Percentiles rank a stretch among this genome's conserved stretches.
phyloP scores from a whole-genome alignment of 1,140 invertebrate genomes.

The Drosophila seguyi region DNA sequence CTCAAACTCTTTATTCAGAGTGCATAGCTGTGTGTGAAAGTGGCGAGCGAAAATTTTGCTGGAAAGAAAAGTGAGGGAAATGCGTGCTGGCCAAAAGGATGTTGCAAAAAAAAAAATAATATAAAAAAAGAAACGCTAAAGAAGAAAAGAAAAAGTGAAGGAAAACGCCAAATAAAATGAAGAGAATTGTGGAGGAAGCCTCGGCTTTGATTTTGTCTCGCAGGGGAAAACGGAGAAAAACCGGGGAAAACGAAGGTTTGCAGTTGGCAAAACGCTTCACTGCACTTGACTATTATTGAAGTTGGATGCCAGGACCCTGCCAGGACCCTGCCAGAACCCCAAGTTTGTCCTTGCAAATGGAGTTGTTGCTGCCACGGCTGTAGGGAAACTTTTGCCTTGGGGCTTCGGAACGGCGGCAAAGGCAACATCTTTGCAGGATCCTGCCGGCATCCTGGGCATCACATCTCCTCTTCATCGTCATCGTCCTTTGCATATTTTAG shows the following conservation, averaged over 20 bases:
- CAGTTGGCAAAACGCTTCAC: conserved; percentile 77
- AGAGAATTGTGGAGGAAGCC: conserved; percentile 24
- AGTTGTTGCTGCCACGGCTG: conserved; percentile 37
- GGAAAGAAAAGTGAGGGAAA: conserved; percentile 26
- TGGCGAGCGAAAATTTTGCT: conserved; percentile 50
- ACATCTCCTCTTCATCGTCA: conserved; percentile 25
- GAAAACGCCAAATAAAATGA: conserved; percentile 77
- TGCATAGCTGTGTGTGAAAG: conserved; percentile 33
- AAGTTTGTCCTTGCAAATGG: conserved; percentile 69
- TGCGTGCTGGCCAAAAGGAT: conserved; percentile 74
- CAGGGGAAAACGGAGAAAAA: not conserved
- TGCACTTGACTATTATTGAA: conserved; percentile 83
- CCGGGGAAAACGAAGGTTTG: conserved; percentile 27
- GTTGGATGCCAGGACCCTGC: conserved; percentile 49
- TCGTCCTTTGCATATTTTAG: conserved; percentile 79
- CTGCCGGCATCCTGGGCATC: conserved; percentile 42
- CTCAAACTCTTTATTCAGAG: not conserved
- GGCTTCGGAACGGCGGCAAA: conserved; percentile 34
- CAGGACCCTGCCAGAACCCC: conserved; percentile 17
- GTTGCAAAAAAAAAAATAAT: conserved; percentile 56
- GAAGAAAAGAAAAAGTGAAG: conserved; percentile 22
- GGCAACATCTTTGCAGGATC: conserved; percentile 67
- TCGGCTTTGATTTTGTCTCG: conserved; percentile 50
- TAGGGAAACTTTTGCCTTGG: conserved; percentile 75
- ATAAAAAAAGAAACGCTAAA: not conserved